Evolutionary conservation across 2,797 vertebrate species (phyloP).

Genomic region (Myiotriccus ornatus): DNA sequence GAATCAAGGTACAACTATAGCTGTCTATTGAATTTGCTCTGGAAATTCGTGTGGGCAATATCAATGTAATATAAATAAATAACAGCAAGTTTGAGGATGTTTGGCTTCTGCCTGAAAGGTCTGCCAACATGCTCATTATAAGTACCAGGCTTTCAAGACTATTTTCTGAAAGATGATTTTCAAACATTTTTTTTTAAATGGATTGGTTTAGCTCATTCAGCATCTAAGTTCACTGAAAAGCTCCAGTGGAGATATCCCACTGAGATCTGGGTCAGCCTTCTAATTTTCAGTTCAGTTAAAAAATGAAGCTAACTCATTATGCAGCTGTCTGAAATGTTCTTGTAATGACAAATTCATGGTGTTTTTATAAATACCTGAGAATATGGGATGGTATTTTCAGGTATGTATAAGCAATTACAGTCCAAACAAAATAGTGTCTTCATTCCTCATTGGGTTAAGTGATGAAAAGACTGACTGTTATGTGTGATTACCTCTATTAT

Average conservation of each 20-base stretch:
- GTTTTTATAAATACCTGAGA: conserved; percentile 19
- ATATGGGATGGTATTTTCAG: neutral
- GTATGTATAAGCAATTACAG: conserved; percentile 3
- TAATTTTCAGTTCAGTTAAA: conserved; percentile 15
- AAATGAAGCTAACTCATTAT: neutral
- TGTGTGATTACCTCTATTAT: conserved; percentile 5
- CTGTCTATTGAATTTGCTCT: neutral
- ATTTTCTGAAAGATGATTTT: neutral
- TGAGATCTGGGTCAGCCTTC: neutral
- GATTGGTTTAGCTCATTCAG: neutral
- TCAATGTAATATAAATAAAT: conserved; percentile 13
- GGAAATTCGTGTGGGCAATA: neutral
- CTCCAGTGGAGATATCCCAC: neutral
- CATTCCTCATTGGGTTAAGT: conserved; percentile 2
- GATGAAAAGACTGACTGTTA: conserved; percentile 42
- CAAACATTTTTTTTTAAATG: neutral
- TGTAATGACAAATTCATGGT: neutral
- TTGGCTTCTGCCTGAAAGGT: neutral
- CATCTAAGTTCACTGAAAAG: neutral
- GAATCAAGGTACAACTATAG: conserved; percentile 24
- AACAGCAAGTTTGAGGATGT: neutral
- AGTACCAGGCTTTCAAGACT: neutral
- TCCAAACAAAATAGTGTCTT: conserved; percentile 23
- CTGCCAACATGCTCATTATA: neutral
- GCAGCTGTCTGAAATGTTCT: neutral